Base-by-base conservation (phyloP, 2,888 invertebrate species). In the Aphidius colemani region DNA sequence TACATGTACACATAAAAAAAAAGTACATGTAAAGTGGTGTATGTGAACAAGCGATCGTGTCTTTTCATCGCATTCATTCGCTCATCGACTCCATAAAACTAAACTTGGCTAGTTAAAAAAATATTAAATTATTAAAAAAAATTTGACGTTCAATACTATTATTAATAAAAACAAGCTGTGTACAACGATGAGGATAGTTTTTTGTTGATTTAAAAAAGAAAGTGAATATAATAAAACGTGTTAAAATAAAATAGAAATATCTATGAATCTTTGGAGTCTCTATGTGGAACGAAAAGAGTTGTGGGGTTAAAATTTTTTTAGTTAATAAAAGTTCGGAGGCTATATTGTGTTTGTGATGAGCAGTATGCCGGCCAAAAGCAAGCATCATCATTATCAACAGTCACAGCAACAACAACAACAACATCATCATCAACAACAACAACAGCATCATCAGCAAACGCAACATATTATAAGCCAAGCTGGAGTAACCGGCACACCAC, bases 331-430 rank as follows among this genome's bases (percentile, higher is more conserved):
- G 74, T 67, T 74, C 71, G 55, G 72, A 72, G 68, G 72, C 72
- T 70, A 74, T 70, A 66, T 69, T 68, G 71, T 74, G 72, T 69
- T 66, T 74, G 74, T 74, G 74, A 76, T 79, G 78, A 79, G 76
- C 65, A 65, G 61, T 69, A 79, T 79, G 79, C 76, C 78, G 74
- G 72, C 72, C 66, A 78, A 78, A 70, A 78, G 78, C 66, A 78
- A 77, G 67, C 75, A 78, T 65, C 75, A 76, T 69, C 78, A 75
- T 62, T 75, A 78, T 59, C 74, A 74, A n/a, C 73, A 72, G 10
- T 72, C 72, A 6, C 71, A 70, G 43, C 73, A 69, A 1, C 71
- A 70, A 4, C 71, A 69, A 2, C 68, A 66, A 7, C 75, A 71
- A 40, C 76, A 72, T 45, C 76, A 74, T 10, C 69, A 67, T 7